Base-by-base conservation (phyloP, 2,888 invertebrate species). In the Baccha elongata region DNA sequence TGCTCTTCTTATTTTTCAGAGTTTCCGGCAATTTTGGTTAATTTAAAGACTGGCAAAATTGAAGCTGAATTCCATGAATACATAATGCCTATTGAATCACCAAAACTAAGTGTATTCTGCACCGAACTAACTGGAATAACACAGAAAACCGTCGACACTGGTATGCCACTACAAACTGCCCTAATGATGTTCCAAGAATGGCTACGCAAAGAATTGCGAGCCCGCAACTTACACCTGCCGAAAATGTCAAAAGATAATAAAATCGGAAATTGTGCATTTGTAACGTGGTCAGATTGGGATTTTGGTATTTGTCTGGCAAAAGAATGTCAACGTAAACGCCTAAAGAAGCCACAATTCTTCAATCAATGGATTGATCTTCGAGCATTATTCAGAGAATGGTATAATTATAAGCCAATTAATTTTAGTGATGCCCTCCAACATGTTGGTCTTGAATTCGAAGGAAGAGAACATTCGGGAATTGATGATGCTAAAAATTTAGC, bases 201-300 rank as follows among this genome's bases (percentile, higher is more conserved):
- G 94, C 81, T 93, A 48, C 90, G 91, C 79, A 91, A 91, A 79
- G 89, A 89, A 71, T 67, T 90, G 68, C 87, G 88, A 1, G 84
- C 87, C 2, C 88, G 89, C 1, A 88, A 88, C 72, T 84, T 91
- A n/a, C 64, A 86, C 29, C 84, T 90, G 85, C 90, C 90, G 19
- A 89, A 92, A 85, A 88, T 88, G 84, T 89, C 89, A 46, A 91
- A 92, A 76, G 92, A 91, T 62, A 91, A 91, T 65, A 87, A 92
- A 83, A 86, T 88, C 67, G 91, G 91, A 73, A 91, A 90, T 85
- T 92, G 91, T 85, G 91, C 91, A 4, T 91, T 92, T 86, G 92
- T 92, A 48, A 93, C 93, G 29, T 94, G 94, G 93, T 91, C 92
- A 80, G 93, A 94, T 88, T 94, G 93, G 93, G 94, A 94, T 88